phyloP scores from a whole-genome alignment of 1,140 invertebrate species.

The Drosophila tsacasi region DNA sequence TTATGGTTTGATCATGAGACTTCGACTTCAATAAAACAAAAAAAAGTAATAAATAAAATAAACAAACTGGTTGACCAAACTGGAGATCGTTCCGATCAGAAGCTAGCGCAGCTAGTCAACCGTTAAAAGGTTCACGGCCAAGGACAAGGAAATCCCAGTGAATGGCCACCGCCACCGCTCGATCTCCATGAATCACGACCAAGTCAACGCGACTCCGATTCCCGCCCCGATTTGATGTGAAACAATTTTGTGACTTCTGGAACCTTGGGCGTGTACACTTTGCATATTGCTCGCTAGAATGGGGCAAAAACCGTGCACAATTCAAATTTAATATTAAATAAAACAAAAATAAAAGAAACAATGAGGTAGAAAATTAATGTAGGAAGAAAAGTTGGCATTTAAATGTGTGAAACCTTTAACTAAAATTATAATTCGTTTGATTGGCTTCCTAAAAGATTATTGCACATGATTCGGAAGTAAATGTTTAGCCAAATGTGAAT shows the following conservation, averaged over 20 bases:
- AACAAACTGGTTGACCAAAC: slow-evolving; percentile 65
- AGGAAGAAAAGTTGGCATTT: slow-evolving; percentile 65
- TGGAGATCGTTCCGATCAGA: slow-evolving; percentile 39
- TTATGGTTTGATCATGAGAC: slow-evolving; percentile 75
- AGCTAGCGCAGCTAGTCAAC: slow-evolving; percentile 59
- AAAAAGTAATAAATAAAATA: slow-evolving; percentile 47
- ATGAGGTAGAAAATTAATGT: slow-evolving; percentile 52
- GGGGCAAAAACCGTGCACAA: slow-evolving; percentile 56
- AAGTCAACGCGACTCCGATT: slow-evolving; percentile 14
- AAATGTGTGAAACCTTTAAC: slow-evolving; percentile 25
- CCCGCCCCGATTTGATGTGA: slow-evolving; percentile 21
- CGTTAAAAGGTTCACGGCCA: slow-evolving; percentile 82
- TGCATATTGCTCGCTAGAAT: slow-evolving; percentile 64
- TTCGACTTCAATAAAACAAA: slow-evolving; percentile 34
- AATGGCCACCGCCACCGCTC: slow-evolving; percentile 53
- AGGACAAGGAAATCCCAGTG: slow-evolving; percentile 83
- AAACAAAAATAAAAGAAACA: slow-evolving; percentile 55
- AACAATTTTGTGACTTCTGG: slow-evolving; percentile 74
- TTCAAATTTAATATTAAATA: slow-evolving; percentile 73
- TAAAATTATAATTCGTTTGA: slow-evolving; percentile 17
- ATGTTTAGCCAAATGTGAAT: slow-evolving; percentile 50
- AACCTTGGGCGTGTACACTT: slow-evolving; percentile 70
- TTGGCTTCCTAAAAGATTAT: slow-evolving; percentile 46
- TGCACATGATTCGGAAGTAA: slow-evolving; percentile 59
- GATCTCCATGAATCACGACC: slow-evolving; percentile 67